Base-by-base conservation (phyloP, 1,140 invertebrate genomes). In the Megalopta genalis region DNA sequence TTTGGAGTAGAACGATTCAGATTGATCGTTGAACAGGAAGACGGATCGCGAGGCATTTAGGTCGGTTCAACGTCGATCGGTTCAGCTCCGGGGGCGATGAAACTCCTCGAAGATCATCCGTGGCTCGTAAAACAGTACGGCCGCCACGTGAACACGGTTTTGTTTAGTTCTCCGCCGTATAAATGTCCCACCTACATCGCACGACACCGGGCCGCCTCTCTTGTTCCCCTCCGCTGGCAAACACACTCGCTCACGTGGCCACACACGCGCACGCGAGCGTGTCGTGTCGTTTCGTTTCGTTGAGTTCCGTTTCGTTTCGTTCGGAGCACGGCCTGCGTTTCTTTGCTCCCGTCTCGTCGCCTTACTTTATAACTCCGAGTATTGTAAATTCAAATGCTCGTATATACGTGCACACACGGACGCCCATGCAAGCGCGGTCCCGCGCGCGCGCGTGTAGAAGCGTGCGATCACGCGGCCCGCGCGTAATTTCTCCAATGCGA, bases 351-450 rank as follows among this genome's bases (percentile, higher is more conserved):
- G 37, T 8, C 39, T 4, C 39, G 49, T 46, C 66, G 25, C 46
- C 63, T 82, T 86, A 86, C 90, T 91, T 92, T 91, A 91, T 82
- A 83, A 85, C 76, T 85, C 59, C 57, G 54, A 81, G 82, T 86
- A 91, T 88, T 91, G 89, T 91, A 91, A 90, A 92, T 90, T 90
- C 88, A 82, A 80, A 82, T 86, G 82, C 8, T 9, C 18, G 21
- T 57, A 52, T 52, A 52, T 52, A 52, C 49, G 16, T 2, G 49
- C 18, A 18, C 2, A 16, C 14, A 21, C 3, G 14, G 4, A 52
- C 18, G 16, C 16, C 16, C 46, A 49, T 14, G 16, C 46, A 14
- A 21, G 49, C 49, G 5, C n/a, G 21, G 0, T 0, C 18, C 0
- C 21, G 21, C 7, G 7, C 18, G 54, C n/a, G 54, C n/a, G 5